Evolutionary conservation across 2,113 vertebrate species (phyloP), one percentile per base, ranked within the genome.

Genomic region (Oncorhynchus keta): DNA sequence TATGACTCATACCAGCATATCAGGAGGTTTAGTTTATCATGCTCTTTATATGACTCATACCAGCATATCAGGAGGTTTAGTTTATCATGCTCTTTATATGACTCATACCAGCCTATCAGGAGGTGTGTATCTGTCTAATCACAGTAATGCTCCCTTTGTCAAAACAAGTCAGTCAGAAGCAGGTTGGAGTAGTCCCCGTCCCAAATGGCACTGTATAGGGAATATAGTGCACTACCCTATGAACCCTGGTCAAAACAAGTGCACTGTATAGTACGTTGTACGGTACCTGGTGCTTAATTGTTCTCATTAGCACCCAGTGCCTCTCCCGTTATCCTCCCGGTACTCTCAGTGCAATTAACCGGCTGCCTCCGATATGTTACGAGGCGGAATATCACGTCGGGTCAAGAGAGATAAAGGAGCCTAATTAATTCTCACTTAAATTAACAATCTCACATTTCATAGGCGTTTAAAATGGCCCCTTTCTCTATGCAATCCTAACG

Each of bases 391-490:
- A 84, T 85, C 79, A 79, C 39, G 26, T 76, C 48, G 77, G 91
- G 90, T 92, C 91, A 90, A 83, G 83, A 78, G 80, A 85, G 87
- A 77, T 82, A 86, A 86, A 79, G 67, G 39, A 45, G 80, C 80
- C 84, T 90, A 90, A 93, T 94, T 93, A 88, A 93, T 93, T 90
- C 84, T 91, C 87, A 82, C 86, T 91, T 88, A 89, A 89, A 91
- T 88, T 16, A 90, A 89, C 79, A 72, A 90, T 91, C 91, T 87
- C 75, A 83, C 82, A 79, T 90, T 90, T 88, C 79, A 88, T 76
- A 87, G 71, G 79, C 77, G 76, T 26, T 59, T 80, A 89, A 86
- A 88, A 82, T 82, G 81, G 79, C 67, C 82, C 84, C 87, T 89
- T 83, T 80, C 82, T 80, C 70, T 79, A 61, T 67, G 77, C 74